A percentile compares a stretch with the other conserved stretches of the same genome.
Evolutionary conservation across 1,140 invertebrate genomes (phyloP).

Genomic region (Onthophagus taurus): DNA sequence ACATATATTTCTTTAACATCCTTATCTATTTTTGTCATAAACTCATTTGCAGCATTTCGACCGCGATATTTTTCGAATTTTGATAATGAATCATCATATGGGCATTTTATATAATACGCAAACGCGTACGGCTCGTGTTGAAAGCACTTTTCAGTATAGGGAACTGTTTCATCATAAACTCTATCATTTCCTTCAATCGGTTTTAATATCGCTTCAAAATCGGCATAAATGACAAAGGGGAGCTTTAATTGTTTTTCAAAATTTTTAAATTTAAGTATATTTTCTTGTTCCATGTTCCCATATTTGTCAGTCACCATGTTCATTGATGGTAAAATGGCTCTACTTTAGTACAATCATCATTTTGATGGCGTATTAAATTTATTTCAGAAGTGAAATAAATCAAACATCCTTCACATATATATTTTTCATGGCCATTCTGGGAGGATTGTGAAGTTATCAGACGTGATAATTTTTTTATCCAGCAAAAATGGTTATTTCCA

Average conservation of each 20-base stretch:
- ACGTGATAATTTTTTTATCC: neutral
- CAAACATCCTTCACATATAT: slow-evolving; percentile 33
- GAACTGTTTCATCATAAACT: too few relatives aligned
- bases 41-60: too few relatives aligned
- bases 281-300: neutral
- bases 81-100: too few relatives aligned
- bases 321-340: neutral
- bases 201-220: slow-evolving; percentile 13
- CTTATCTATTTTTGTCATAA: too few relatives aligned
- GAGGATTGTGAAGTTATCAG: neutral
- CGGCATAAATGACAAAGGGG: slow-evolving; percentile 14
- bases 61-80: too few relatives aligned
- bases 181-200: too few relatives aligned
- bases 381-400: slow-evolving; percentile 24
- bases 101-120: too few relatives aligned
- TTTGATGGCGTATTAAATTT: slow-evolving; percentile 23
- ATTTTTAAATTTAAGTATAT: slow-evolving; percentile 9
- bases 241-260: slow-evolving; percentile 5
- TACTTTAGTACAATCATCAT: slow-evolving; percentile 18
- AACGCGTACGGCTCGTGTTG: too few relatives aligned
- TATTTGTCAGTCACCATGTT: neutral
- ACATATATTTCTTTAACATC: too few relatives aligned
- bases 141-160: too few relatives aligned
- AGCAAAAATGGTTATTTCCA: neutral
- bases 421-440: neutral